phyloP scores from a whole-genome alignment of 2,113 vertebrate species.

The Ophthalmolycus amberensis region DNA sequence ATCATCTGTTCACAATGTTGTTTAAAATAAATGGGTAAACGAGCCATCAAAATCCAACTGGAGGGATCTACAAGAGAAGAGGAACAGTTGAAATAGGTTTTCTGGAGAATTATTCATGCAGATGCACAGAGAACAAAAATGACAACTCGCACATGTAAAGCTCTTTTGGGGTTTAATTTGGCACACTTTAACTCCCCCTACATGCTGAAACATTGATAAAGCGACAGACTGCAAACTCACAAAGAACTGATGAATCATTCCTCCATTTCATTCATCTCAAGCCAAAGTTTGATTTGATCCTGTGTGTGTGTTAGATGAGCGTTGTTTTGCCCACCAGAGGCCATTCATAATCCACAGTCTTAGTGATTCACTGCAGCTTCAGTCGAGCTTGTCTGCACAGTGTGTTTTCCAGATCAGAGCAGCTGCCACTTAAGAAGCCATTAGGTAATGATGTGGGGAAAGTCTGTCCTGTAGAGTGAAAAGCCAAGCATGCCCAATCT shows the following conservation, averaged over 20 bases:
- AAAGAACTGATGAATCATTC: constrained; percentile 36
- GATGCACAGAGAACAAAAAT: not conserved
- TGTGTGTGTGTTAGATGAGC: constrained; percentile 12
- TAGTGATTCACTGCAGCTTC: constrained; percentile 43
- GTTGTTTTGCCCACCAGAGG: constrained; percentile 24
- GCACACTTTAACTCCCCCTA: not conserved
- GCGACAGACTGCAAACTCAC: not conserved
- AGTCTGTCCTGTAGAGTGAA: constrained; percentile 30
- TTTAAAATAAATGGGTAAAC: not conserved
- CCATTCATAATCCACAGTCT: constrained; percentile 25
- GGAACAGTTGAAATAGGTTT: not conserved
- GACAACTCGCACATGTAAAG: not conserved
- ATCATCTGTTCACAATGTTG: constrained; percentile 14
- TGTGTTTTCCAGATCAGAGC: constrained; percentile 46
- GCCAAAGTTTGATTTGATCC: constrained; percentile 39
- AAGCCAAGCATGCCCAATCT: constrained; percentile 23
- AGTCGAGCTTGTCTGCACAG: constrained; percentile 37
- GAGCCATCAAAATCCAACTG: not conserved
- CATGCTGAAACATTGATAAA: constrained; percentile 8
- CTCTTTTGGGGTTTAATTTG: not conserved
- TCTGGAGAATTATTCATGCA: constrained; percentile 3
- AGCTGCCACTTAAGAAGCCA: constrained; percentile 61
- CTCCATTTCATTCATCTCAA: constrained; percentile 27
- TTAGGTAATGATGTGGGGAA: constrained; percentile 44
- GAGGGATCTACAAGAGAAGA: not conserved